Conservation (phyloP, 2,797 vertebrate species). For the Sebastes umbrosus region DNA sequence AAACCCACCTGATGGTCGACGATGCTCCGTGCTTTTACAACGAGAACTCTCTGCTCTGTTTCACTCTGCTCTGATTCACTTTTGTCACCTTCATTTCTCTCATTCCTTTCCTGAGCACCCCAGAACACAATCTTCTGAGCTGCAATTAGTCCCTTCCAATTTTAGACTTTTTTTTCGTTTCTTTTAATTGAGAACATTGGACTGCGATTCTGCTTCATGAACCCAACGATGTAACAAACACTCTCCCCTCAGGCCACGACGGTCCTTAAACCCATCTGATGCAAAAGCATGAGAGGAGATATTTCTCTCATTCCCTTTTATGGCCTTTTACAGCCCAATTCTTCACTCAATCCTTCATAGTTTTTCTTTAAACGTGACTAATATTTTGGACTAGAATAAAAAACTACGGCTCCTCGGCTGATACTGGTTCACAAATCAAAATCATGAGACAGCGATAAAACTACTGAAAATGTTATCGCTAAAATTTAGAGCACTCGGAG, state of each 20-base stretch:
- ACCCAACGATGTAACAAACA: conserved; percentile 17
- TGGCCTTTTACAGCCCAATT: neutral
- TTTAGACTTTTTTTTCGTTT: conserved; percentile 27
- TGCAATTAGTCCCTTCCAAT: conserved; percentile 42
- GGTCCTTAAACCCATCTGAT: conserved; percentile 10
- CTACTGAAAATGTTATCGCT: neutral
- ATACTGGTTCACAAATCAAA: conserved; percentile 22
- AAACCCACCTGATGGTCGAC: conserved; percentile 11
- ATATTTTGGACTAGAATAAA: neutral
- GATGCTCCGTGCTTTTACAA: neutral
- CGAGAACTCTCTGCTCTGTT: conserved; percentile 14
- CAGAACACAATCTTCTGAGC: conserved; percentile 40
- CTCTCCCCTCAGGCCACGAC: neutral
- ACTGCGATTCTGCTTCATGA: conserved; percentile 35
- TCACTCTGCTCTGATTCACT: conserved; percentile 22
- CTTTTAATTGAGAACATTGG: conserved; percentile 37
- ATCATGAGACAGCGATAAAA: conserved; percentile 33
- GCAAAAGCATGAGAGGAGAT: neutral
- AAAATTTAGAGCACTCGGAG: conserved; percentile 5
- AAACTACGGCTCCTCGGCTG: neutral
- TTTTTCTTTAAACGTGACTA: neutral
- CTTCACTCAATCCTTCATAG: neutral
- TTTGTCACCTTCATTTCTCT: conserved; percentile 28
- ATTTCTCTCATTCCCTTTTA: conserved; percentile 3
- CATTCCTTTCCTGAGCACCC: conserved; percentile 7